A percentile compares a stretch with the other conserved stretches of the same genome.
phyloP scores from a whole-genome alignment of 2,888 invertebrate species.

The Odontomyia ornata region DNA sequence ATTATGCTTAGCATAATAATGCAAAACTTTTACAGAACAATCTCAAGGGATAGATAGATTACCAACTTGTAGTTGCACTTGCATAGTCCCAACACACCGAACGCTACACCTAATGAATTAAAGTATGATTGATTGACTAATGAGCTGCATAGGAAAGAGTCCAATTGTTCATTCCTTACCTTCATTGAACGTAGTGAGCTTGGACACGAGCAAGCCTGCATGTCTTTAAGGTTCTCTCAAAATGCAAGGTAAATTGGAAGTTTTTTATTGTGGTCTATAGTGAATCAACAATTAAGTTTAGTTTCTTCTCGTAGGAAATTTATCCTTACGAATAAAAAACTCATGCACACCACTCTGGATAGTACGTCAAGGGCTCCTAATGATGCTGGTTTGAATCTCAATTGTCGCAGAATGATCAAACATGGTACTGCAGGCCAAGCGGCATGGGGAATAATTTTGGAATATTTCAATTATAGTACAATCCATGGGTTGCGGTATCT shows the following conservation, averaged over 20 bases:
- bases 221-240: slow-evolving; percentile 11
- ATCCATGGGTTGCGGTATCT: slow-evolving; percentile 72
- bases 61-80: not conserved
- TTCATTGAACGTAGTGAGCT: not conserved
- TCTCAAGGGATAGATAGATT: slow-evolving; percentile 18
- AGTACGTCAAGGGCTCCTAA: slow-evolving; percentile 60
- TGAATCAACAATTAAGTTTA: not conserved
- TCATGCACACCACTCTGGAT: slow-evolving; percentile 58
- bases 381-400: slow-evolving; percentile 58
- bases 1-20: not conserved
- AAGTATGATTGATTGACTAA: not conserved
- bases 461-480: slow-evolving; percentile 71
- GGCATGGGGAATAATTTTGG: slow-evolving; percentile 67
- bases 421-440: slow-evolving; percentile 62
- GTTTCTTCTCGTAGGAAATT: slow-evolving; percentile 9
- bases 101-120: slow-evolving; percentile 23
- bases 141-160: not conserved
- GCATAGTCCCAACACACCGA: slow-evolving; percentile 16
- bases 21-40: not conserved
- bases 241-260: slow-evolving; percentile 26
- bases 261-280: not conserved
- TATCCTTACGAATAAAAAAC: slow-evolving; percentile 41
- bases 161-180: not conserved
- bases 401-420: slow-evolving; percentile 62
- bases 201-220: not conserved